Conservation (phyloP, 2,888 invertebrate genomes). For the Horisme vitalbata region DNA sequence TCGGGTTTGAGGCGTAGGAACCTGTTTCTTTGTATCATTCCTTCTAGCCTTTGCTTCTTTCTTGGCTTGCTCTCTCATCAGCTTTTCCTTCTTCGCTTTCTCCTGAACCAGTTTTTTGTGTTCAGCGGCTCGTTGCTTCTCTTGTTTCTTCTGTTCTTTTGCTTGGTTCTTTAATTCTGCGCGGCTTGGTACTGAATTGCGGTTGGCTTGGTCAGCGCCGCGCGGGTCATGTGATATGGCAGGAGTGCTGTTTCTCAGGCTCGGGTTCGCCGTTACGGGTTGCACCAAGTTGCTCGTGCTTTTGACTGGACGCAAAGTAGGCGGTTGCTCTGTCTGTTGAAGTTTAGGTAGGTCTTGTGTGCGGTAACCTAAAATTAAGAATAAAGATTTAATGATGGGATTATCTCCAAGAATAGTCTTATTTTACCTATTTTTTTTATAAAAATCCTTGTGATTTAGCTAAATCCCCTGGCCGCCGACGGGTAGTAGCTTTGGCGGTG, state of each 20-base stretch:
- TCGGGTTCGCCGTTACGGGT: conserved; percentile 34
- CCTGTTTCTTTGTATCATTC: conserved; percentile 35
- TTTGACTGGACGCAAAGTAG: conserved; percentile 44
- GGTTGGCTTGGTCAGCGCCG: conserved; percentile 39
- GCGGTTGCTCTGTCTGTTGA: conserved; percentile 27
- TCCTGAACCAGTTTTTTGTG: conserved; percentile 50
- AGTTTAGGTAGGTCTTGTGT: conserved; percentile 45
- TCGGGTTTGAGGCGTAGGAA: conserved; percentile 18
- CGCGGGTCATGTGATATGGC: conserved; percentile 51
- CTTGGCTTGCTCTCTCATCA: conserved; percentile 45
- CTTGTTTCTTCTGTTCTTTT: conserved; percentile 55
- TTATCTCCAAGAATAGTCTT: no score
- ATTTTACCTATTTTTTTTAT: no score
- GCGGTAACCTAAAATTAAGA: conserved; percentile 13
- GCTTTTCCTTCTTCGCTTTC: conserved; percentile 51
- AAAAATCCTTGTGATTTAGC: no score
- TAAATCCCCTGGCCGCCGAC: no score
- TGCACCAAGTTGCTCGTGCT: conserved; percentile 54
- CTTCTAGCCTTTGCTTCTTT: conserved; percentile 40
- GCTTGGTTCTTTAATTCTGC: conserved; percentile 39
- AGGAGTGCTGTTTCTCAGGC: conserved; percentile 48
- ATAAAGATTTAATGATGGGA: neutral
- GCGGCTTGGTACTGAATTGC: conserved; percentile 33
- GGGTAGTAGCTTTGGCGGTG: no score
- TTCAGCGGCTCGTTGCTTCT: conserved; percentile 51